Evolutionary conservation across 2,888 invertebrate genomes (phyloP), one percentile per base, ranked within the genome.

Genomic region (Melanophora roralis): DNA sequence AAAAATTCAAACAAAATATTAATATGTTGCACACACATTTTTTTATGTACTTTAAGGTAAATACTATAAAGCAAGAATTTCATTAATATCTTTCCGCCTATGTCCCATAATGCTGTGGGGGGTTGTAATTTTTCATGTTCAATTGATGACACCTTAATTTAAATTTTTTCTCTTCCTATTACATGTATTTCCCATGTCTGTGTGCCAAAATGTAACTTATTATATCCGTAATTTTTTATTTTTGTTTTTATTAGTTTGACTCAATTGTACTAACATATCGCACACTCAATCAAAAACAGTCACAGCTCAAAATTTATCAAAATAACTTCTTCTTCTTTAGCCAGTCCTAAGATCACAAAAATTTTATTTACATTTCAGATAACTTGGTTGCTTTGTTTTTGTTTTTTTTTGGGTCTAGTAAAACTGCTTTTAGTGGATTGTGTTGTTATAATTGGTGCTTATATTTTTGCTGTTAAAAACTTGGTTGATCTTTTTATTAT

Each of bases 111-210:
- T n/a, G n/a, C n/a, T n/a, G n/a, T n/a, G n/a, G n/a, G n/a, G n/a
- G n/a, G n/a, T n/a, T 27, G 27, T 27, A 27, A 27, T 23, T 23
- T 27, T 45, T 21, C 4, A 5, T 27, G 14, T 23, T 7, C n/a
- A 9, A 32, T 27, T 27, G 27, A 27, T 38, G 38, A 40, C 27
- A 55, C 32, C 62, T 49, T 12, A 62, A 57, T 57, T 49, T 16
- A 49, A 36, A 23, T 40, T 71, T 21, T 32, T 34, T 68, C 57
- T 47, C 62, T 74, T 74, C 65, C 69, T 67, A 38, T 60, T 43
- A 32, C 34, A n/a, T n/a, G n/a, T n/a, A n/a, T n/a, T 45, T 11
- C 23, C 51, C 8, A 27, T 55, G 43, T 16, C 14, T 38, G 57
- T 64, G 14, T 49, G 14, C 9, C n/a, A 38, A n/a, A 62, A 19